A percentile compares a stretch with the other conserved stretches of the same genome.
phyloP scores from a whole-genome alignment of 2,888 invertebrate genomes.

The Lasius fuliginosus region DNA sequence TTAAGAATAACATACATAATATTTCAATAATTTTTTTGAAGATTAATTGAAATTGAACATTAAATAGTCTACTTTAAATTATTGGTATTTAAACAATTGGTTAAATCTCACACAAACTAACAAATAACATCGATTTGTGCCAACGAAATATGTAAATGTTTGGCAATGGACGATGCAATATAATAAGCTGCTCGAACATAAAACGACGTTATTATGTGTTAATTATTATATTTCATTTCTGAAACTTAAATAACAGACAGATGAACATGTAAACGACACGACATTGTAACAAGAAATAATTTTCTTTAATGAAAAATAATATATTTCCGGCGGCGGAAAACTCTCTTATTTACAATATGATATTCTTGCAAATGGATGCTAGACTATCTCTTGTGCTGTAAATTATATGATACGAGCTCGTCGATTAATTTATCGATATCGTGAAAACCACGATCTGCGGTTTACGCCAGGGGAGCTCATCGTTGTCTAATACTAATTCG shows the following conservation, averaged over 20 bases:
- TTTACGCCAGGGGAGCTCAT: conserved; percentile 55
- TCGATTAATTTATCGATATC: conserved; percentile 68
- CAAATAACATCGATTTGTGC: not conserved
- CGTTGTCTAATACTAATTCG: conserved; percentile 64
- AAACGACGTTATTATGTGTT: conserved; percentile 4
- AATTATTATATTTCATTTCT: not conserved
- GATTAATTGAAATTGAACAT: not conserved
- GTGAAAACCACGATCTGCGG: conserved; percentile 54
- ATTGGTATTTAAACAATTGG: not conserved
- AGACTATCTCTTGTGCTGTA: not conserved
- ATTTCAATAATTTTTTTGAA: not conserved
- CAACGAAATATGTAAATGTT: not conserved
- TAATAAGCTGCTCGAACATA: not conserved
- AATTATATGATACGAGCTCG: conserved; percentile 15
- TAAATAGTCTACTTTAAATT: not conserved
- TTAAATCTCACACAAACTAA: not conserved
- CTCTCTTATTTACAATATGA: not conserved
- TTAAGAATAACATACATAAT: not conserved
- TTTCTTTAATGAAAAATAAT: not conserved
- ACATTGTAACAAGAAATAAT: not conserved
- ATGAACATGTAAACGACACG: not conserved
- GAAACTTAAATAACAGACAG: not conserved
- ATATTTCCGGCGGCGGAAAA: not conserved
- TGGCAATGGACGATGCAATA: not conserved
- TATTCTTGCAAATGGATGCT: not conserved